Conservation (phyloP, 2,797 vertebrate species). For the Sebastes umbrosus region DNA sequence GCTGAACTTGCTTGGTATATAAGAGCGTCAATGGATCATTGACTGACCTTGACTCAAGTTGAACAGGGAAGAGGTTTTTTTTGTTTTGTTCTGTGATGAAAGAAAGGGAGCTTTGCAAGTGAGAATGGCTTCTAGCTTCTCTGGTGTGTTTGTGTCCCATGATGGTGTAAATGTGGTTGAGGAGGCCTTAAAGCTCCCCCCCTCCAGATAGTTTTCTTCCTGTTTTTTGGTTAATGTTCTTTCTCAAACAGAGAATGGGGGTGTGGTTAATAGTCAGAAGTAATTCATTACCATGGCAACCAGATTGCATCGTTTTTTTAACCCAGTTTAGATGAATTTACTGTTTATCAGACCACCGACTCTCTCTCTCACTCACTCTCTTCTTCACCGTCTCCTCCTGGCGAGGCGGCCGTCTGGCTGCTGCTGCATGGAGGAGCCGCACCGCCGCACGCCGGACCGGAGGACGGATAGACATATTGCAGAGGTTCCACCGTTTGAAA, state of each 20-base stretch:
- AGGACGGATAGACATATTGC: too few species aligned
- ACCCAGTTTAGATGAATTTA: too few species aligned
- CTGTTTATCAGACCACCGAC: too few species aligned
- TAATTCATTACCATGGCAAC: too few species aligned
- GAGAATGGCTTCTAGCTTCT: accelerated
- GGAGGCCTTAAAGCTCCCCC: background rate
- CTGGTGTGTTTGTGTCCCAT: background rate
- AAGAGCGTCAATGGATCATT: background rate
- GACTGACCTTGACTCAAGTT: background rate
- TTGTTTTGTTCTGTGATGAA: background rate
- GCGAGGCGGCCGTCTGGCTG: accelerated
- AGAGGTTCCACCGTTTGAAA: accelerated
- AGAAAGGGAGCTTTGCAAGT: background rate
- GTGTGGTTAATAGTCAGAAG: too few species aligned
- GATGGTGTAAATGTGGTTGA: background rate
- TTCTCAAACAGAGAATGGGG: too few species aligned
- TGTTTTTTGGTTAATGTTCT: too few species aligned
- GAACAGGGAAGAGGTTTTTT: background rate
- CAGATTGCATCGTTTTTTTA: too few species aligned
- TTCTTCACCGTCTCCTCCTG: too few species aligned
- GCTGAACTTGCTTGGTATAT: background rate
- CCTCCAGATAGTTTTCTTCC: too few species aligned
- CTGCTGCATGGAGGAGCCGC: too few species aligned
- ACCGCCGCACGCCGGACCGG: accelerated
- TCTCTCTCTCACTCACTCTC: too few species aligned